A percentile compares a stretch with the other conserved stretches of the same genome.
phyloP scores from a whole-genome alignment of 2,797 vertebrate genomes.

The Poecilia picta region DNA sequence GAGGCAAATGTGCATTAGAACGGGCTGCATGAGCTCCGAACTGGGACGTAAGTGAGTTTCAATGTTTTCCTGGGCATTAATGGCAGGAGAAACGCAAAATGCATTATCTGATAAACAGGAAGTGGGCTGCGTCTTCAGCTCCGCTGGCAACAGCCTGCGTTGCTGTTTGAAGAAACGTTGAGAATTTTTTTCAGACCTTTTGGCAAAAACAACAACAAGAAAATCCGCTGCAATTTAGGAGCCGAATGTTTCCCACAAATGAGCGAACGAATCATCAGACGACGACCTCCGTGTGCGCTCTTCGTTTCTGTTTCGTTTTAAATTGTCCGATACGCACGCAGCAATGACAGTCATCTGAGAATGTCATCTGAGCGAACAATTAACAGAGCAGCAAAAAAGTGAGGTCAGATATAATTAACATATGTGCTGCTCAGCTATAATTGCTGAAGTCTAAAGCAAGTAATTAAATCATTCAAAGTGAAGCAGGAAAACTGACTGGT shows the following conservation, averaged over 20 bases:
- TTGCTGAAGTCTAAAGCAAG: constrained; percentile 74
- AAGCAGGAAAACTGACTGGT: constrained; percentile 56
- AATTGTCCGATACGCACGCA: constrained; percentile 61
- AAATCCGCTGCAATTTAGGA: constrained; percentile 32
- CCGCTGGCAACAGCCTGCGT: neutral
- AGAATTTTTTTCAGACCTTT: neutral
- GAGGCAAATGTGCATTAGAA: constrained; percentile 46
- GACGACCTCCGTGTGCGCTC: neutral
- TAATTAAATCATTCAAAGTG: constrained; percentile 73
- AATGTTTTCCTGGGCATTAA: constrained; percentile 54
- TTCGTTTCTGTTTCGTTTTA: constrained; percentile 15
- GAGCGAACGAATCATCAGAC: constrained; percentile 29
- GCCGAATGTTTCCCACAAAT: constrained; percentile 37
- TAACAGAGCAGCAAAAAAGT: constrained; percentile 71
- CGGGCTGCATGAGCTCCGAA: constrained; percentile 35
- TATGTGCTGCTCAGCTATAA: constrained; percentile 75
- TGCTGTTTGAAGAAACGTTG: neutral
- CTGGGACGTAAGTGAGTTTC: constrained; percentile 52
- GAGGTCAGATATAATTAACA: constrained; percentile 80
- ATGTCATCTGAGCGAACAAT: constrained; percentile 71
- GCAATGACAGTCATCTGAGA: constrained; percentile 65
- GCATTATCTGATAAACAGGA: constrained; percentile 51
- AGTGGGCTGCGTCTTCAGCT: constrained; percentile 30
- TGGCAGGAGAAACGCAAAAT: constrained; percentile 37
- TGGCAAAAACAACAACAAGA: neutral